Percentiles rank a stretch among this genome's conserved stretches.
Evolutionary conservation across 2,797 vertebrate species (phyloP).

Genomic region (Aulostomus chinensis): DNA sequence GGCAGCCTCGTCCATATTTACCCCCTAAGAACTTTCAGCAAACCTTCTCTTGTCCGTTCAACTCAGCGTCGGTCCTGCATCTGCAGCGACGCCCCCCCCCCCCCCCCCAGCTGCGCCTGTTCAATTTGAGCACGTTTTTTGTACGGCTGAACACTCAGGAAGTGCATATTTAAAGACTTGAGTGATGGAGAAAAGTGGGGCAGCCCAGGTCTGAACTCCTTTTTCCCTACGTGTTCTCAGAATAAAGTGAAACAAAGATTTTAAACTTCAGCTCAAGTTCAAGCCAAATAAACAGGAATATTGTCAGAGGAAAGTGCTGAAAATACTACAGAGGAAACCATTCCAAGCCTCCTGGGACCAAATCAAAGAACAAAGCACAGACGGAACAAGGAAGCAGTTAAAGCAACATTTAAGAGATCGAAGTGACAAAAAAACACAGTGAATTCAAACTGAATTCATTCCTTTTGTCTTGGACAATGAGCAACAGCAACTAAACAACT

Average conservation of each 20-base stretch:
- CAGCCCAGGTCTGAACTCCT: constrained; percentile 15
- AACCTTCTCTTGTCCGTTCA: too few species aligned
- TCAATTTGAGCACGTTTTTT: constrained; percentile 8
- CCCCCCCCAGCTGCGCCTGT: too few species aligned
- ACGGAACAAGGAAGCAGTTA: constrained; percentile 20
- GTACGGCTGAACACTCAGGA: neutral
- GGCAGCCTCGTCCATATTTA: too few species aligned
- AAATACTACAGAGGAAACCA: constrained; percentile 12
- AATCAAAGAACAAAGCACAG: constrained; percentile 30
- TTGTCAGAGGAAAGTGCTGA: constrained; percentile 19
- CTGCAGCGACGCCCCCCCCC: too few species aligned
- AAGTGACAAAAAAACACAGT: constrained; percentile 9
- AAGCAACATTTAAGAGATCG: constrained; percentile 8
- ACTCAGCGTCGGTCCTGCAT: too few species aligned
- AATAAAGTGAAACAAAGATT: constrained; percentile 20
- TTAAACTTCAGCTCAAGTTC: constrained; percentile 10
- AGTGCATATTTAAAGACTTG: neutral
- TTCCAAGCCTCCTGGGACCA: neutral
- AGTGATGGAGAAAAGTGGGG: constrained; percentile 27
- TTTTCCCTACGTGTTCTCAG: constrained; percentile 3
- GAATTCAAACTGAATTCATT: neutral
- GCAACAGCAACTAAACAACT: too few species aligned
- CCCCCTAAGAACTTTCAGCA: too few species aligned
- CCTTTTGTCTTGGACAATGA: too few species aligned
- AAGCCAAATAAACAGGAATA: constrained; percentile 20